Percentiles rank a stretch among this genome's conserved stretches.
These are phyloP conservation scores for Triplophysa tibetana DNA, from an alignment of 2,113 vertebrate species.

Conservation along the genomic window DNA sequence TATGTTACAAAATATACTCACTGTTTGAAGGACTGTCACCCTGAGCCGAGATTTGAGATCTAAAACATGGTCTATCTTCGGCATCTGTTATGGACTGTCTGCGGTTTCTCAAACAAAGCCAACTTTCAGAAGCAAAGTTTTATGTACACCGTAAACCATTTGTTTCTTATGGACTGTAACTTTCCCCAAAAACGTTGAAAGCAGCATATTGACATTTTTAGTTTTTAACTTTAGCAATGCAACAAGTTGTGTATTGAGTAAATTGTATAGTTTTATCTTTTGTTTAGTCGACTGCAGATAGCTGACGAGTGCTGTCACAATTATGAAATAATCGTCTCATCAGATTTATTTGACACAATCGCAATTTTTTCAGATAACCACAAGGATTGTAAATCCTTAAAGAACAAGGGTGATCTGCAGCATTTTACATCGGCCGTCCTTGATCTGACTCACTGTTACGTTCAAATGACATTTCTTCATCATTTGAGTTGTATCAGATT, in stretches of 20 bases:
- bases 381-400: too few species aligned
- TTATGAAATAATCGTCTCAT: too few species aligned
- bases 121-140: not conserved
- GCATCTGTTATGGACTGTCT: not conserved
- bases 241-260: too few species aligned
- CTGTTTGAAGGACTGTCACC: not conserved
- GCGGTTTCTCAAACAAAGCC: not conserved
- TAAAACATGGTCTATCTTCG: not conserved
- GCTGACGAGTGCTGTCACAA: too few species aligned
- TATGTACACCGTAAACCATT: not conserved
- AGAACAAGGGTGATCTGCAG: too few species aligned
- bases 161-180: not conserved
- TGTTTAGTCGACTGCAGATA: not conserved
- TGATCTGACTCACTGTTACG: too few species aligned
- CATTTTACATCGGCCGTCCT: too few species aligned
- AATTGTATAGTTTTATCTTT: not conserved
- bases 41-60: slow-evolving; percentile 10
- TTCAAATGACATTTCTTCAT: too few species aligned
- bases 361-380: too few species aligned
- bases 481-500: too few species aligned
- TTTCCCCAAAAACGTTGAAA: not conserved
- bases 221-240: too few species aligned
- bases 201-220: not conserved
- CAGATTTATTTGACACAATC: too few species aligned
- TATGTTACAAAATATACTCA: not conserved